Conservation (phyloP, 1,140 invertebrate species). For the Pectinophora gossypiella region DNA sequence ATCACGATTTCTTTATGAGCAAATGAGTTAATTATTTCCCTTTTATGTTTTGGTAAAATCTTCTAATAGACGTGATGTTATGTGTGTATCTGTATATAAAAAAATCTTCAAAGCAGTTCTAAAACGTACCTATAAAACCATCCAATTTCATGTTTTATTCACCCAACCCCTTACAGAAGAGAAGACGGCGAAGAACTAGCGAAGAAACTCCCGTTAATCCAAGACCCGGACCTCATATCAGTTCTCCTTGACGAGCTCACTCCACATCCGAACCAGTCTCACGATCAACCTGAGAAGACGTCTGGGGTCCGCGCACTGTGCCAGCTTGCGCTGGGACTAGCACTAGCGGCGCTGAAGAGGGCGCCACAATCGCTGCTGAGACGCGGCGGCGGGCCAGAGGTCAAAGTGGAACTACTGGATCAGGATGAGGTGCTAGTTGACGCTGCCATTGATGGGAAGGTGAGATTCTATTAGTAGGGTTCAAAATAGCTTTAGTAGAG, state of each 20-base stretch:
- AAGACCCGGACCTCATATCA: constrained; percentile 80
- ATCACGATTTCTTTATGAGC: no score
- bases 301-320: constrained; percentile 82
- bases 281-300: constrained; percentile 47
- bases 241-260: constrained; percentile 74
- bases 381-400: constrained; percentile 27
- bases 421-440: constrained; percentile 87
- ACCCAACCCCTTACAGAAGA: constrained; percentile 38
- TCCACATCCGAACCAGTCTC: constrained; percentile 74
- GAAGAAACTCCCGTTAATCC: constrained; percentile 82
- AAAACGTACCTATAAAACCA: no score
- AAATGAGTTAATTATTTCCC: no score
- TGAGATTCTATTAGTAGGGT: no score
- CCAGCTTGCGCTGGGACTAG: constrained; percentile 87
- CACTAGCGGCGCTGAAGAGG: constrained; percentile 85
- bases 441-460: constrained; percentile 85
- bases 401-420: constrained; percentile 73
- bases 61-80: no score
- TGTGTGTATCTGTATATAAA: no score
- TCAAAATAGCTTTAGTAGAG: no score
- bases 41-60: no score
- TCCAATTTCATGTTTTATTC: no score
- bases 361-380: constrained; percentile 64
- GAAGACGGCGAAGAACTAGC: constrained; percentile 82
- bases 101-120: no score